These are phyloP conservation scores for Austrolebias charrua DNA, from an alignment of 2,797 vertebrate genomes.

Conservation along the genomic window DNA sequence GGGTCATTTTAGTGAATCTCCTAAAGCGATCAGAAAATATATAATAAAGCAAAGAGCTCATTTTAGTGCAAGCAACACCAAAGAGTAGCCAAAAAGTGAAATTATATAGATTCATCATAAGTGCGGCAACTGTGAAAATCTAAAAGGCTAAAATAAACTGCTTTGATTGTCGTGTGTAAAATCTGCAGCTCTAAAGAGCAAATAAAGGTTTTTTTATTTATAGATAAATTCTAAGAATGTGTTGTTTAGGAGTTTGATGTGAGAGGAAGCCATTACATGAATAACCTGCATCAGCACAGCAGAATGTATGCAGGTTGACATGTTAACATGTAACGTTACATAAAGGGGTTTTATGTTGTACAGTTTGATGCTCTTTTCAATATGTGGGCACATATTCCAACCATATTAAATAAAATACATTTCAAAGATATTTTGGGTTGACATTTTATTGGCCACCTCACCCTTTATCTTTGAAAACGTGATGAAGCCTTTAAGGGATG, in stretches of 20 bases:
- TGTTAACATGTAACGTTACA: too few species aligned
- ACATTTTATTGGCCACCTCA: neutral
- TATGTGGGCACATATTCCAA: constrained; percentile 57
- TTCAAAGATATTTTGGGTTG: neutral
- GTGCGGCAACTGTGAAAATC: neutral
- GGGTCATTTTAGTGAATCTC: too few species aligned
- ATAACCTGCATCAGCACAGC: neutral
- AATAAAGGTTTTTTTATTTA: constrained; percentile 26
- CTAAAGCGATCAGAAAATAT: too few species aligned
- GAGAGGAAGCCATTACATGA: neutral
- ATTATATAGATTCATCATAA: constrained; percentile 11
- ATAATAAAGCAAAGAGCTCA: neutral
- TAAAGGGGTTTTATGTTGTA: too few species aligned
- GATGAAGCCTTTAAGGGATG: neutral
- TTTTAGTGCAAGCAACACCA: constrained; percentile 20
- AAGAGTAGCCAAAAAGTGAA: constrained; percentile 29
- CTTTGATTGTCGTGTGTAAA: neutral
- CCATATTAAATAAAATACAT: neutral
- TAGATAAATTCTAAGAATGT: too few species aligned
- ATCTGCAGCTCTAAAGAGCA: constrained; percentile 30
- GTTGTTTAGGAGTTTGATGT: neutral
- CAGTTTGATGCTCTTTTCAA: too few species aligned
- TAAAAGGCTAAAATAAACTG: constrained; percentile 1
- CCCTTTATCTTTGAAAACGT: neutral
- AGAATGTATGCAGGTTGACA: too few species aligned